phyloP scores from a whole-genome alignment of 92 coral and sea anemone genomes.

The Actinostola sp. region DNA sequence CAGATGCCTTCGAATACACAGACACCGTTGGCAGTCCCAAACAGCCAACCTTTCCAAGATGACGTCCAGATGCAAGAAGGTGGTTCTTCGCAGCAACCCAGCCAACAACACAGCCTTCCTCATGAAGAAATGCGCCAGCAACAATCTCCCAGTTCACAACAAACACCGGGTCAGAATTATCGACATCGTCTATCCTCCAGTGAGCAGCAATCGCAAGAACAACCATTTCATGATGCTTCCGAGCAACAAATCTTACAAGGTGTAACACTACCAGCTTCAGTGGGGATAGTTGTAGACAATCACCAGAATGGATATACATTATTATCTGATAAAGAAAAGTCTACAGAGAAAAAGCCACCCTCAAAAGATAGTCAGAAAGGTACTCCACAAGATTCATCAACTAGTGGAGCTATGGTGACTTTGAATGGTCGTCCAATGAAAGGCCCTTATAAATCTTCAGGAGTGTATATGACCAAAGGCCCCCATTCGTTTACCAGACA shows the following conservation, averaged over 20 bases:
- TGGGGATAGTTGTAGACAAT: slow-evolving; percentile 1
- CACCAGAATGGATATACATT: background rate
- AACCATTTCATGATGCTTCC: background rate
- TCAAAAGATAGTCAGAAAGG: background rate
- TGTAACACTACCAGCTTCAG: background rate
- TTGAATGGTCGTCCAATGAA: slow-evolving; percentile 23
- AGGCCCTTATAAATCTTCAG: slow-evolving; percentile 23
- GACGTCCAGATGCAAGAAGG: background rate
- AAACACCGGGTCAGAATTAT: background rate
- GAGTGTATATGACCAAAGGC: slow-evolving; percentile 2
- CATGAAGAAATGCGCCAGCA: background rate
- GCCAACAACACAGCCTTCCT: too few relatives aligned
- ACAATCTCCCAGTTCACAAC: too few relatives aligned
- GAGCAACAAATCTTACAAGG: slow-evolving; percentile 1
- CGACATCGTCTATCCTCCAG: background rate
- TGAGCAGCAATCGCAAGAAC: background rate
- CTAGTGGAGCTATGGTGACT: slow-evolving; percentile 2
- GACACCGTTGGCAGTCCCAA: too few relatives aligned
- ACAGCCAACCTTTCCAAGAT: background rate
- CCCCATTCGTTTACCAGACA: slow-evolving; percentile 47
- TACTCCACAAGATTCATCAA: slow-evolving; percentile 14
- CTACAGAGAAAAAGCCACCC: too few relatives aligned
- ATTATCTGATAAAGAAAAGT: background rate
- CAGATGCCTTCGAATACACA: too few relatives aligned
- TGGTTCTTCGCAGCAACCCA: background rate